Evolutionary conservation across 2,888 invertebrate genomes (phyloP).

Genomic region (Drosophila incognita): DNA sequence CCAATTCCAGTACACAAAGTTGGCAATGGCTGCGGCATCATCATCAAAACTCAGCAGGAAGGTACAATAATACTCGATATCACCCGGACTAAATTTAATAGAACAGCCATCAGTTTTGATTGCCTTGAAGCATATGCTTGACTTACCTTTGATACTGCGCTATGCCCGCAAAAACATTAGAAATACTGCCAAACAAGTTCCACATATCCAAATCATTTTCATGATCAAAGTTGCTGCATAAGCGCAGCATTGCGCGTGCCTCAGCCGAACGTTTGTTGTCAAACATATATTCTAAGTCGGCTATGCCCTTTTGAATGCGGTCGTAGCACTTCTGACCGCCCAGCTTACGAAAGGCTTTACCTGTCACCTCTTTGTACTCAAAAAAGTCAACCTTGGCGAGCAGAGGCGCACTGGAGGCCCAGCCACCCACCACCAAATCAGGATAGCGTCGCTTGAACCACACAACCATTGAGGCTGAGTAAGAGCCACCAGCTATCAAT

Average conservation of each 20-base stretch:
- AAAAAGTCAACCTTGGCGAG: constrained; percentile 87
- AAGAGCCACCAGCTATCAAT: constrained; percentile 88
- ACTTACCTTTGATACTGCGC: constrained; percentile 81
- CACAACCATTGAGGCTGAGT: constrained; percentile 88
- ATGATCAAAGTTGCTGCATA: constrained; percentile 81
- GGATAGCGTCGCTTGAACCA: constrained; percentile 89
- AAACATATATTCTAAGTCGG: constrained; percentile 79
- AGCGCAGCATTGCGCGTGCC: constrained; percentile 77
- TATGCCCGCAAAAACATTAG: constrained; percentile 77
- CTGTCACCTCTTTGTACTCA: constrained; percentile 84
- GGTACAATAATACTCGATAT: constrained; percentile 67
- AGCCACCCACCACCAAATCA: constrained; percentile 87
- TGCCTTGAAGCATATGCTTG: background rate
- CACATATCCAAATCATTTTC: constrained; percentile 80
- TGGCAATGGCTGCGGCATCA: constrained; percentile 76
- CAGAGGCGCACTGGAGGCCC: constrained; percentile 89
- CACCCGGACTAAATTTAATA: constrained; percentile 49
- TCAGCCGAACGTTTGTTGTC: constrained; percentile 69
- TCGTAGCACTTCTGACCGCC: constrained; percentile 82
- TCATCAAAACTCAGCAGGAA: constrained; percentile 65
- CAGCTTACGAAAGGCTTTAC: constrained; percentile 72
- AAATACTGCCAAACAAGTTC: constrained; percentile 80
- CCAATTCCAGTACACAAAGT: constrained; percentile 56
- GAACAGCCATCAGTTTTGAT: background rate
- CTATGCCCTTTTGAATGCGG: constrained; percentile 81